phyloP scores from a whole-genome alignment of 2,888 invertebrate genomes.

The Noctua fimbriata region DNA sequence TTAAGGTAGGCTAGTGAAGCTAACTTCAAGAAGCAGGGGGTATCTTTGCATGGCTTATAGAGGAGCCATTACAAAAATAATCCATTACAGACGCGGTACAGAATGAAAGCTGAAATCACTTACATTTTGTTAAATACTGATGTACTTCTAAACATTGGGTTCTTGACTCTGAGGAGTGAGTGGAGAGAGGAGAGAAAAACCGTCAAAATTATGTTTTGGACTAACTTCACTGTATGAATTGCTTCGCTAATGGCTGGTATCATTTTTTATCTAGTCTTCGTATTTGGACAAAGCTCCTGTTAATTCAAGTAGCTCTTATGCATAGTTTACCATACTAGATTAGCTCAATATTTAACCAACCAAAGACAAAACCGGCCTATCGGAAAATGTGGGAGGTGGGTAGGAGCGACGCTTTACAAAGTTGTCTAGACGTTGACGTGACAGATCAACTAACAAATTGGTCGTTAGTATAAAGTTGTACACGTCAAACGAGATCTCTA shows the following conservation, averaged over 20 bases:
- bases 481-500: slow-evolving; percentile 48
- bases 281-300: background rate
- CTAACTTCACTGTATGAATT: background rate
- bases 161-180: background rate
- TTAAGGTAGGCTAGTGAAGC: background rate
- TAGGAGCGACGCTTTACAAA: slow-evolving; percentile 17
- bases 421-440: slow-evolving; percentile 44
- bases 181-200: background rate
- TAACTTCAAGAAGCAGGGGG: background rate
- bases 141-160: background rate
- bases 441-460: slow-evolving; percentile 59
- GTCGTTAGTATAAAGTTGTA: slow-evolving; percentile 56
- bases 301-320: background rate
- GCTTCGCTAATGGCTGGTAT: background rate
- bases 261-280: background rate
- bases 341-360: slow-evolving; percentile 4
- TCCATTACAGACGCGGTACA: background rate
- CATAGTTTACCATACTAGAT: background rate
- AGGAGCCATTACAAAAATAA: background rate
- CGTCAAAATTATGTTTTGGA: background rate
- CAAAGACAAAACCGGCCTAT: background rate
- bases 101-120: background rate
- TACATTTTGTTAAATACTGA: background rate
- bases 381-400: slow-evolving; percentile 8
- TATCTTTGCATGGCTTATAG: background rate